phyloP scores from a whole-genome alignment of 2,888 invertebrate genomes.

The Limnephilus rhombicus region DNA sequence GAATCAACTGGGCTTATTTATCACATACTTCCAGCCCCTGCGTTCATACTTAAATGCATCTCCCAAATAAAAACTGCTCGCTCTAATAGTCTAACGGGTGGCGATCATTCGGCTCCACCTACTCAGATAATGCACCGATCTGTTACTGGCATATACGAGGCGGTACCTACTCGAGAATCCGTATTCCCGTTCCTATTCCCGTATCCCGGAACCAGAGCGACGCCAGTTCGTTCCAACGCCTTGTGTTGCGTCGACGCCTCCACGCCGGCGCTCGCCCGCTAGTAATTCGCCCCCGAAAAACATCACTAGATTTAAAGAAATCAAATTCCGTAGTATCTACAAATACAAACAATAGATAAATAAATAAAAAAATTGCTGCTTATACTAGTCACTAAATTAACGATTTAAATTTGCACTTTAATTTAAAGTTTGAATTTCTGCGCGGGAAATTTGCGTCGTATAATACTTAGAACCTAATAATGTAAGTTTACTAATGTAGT shows the following conservation, averaged over 20 bases:
- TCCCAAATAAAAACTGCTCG: background rate
- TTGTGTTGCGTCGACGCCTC: slow-evolving; percentile 35
- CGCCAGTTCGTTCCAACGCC: slow-evolving; percentile 41
- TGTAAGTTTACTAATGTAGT: background rate
- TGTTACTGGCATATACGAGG: slow-evolving; percentile 11
- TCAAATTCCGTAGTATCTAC: background rate
- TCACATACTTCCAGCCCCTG: background rate
- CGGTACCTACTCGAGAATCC: slow-evolving; percentile 34
- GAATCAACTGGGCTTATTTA: background rate
- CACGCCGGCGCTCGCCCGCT: slow-evolving; percentile 2
- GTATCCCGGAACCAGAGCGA: background rate
- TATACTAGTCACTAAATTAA: background rate
- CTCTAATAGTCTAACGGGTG: slow-evolving; percentile 14
- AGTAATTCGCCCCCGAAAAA: background rate
- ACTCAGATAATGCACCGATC: slow-evolving; percentile 48
- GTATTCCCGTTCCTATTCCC: slow-evolving; percentile 17
- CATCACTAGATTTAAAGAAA: background rate
- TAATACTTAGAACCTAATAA: background rate
- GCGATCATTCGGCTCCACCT: slow-evolving; percentile 16
- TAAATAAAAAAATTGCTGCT: background rate
- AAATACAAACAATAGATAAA: background rate
- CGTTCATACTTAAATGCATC: background rate
- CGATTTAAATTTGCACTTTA: background rate
- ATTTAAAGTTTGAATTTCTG: background rate
- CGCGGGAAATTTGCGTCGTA: background rate